These are phyloP conservation scores for Lasioglossum leucozonium DNA, from an alignment of 2,888 invertebrate species.

Conservation along the genomic window DNA sequence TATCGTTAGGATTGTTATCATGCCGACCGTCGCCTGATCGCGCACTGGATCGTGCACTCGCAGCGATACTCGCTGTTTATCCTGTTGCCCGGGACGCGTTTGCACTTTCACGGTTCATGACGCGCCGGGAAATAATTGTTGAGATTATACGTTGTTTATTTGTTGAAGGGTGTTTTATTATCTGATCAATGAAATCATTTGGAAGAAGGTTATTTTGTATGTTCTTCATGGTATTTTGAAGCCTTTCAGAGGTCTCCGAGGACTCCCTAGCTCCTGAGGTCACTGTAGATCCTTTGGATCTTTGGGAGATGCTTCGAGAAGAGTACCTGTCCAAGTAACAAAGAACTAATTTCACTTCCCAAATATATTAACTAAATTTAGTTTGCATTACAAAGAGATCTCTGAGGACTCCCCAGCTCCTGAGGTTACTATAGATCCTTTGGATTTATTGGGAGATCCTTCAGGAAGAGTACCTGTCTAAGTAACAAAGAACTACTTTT, in stretches of 20 bases:
- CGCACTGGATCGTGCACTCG: not conserved
- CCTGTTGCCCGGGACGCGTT: conserved; percentile 6
- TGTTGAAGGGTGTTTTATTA: too few species aligned
- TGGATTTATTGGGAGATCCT: not conserved
- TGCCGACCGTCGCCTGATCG: not conserved
- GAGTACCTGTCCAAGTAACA: too few species aligned
- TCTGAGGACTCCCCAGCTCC: too few species aligned
- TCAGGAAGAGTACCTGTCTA: not conserved
- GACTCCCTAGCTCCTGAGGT: too few species aligned
- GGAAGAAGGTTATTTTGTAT: too few species aligned
- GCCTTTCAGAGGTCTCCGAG: too few species aligned
- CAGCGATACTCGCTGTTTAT: conserved; percentile 31
- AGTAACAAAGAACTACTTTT: not conserved
- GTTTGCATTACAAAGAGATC: too few species aligned
- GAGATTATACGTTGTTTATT: not conserved
- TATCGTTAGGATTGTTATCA: conserved; percentile 11
- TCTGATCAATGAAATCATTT: too few species aligned
- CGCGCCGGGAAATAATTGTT: not conserved
- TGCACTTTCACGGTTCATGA: conserved; percentile 54
- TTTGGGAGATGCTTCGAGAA: not conserved
- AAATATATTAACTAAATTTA: not conserved
- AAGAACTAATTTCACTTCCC: not conserved
- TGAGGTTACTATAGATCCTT: not conserved
- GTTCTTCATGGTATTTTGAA: too few species aligned
- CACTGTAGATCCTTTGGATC: not conserved